Conservation (phyloP, 2,113 vertebrate species). For the Hippocampus comes region DNA sequence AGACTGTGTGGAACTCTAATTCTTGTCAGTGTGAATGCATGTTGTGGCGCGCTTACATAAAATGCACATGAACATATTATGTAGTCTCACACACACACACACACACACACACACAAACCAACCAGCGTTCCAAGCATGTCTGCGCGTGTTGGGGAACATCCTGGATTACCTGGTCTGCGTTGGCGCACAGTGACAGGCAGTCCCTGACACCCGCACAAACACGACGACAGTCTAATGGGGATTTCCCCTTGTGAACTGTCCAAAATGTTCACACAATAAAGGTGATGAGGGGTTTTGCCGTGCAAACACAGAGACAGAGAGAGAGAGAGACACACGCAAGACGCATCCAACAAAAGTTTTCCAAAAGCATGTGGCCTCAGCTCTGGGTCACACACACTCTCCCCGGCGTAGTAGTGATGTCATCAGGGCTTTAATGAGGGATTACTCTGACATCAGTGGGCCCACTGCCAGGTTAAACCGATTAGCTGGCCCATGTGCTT, state of each 20-base stretch:
- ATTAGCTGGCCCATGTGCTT: conserved; percentile 61
- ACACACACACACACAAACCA: conserved; percentile 23
- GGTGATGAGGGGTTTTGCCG: background rate
- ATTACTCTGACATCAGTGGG: conserved; percentile 69
- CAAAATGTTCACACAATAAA: background rate
- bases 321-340: background rate
- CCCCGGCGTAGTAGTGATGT: conserved; percentile 50
- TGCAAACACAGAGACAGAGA: background rate
- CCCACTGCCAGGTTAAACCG: conserved; percentile 62
- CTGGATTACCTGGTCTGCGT: conserved; percentile 45
- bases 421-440: conserved; percentile 62
- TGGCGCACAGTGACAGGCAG: conserved; percentile 24
- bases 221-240: background rate
- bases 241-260: background rate
- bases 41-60: background rate
- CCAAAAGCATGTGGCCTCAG: conserved; percentile 25
- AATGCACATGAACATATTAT: background rate
- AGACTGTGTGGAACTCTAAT: background rate
- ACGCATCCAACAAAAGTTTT: conserved; percentile 9
- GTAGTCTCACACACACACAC: background rate
- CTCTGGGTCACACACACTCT: conserved; percentile 27
- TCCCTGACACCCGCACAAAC: conserved; percentile 28
- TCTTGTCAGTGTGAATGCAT: background rate
- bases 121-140: conserved; percentile 11
- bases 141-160: conserved; percentile 36